phyloP scores from a whole-genome alignment of 1,140 invertebrate species.

The Leguminivora glycinivorella region DNA sequence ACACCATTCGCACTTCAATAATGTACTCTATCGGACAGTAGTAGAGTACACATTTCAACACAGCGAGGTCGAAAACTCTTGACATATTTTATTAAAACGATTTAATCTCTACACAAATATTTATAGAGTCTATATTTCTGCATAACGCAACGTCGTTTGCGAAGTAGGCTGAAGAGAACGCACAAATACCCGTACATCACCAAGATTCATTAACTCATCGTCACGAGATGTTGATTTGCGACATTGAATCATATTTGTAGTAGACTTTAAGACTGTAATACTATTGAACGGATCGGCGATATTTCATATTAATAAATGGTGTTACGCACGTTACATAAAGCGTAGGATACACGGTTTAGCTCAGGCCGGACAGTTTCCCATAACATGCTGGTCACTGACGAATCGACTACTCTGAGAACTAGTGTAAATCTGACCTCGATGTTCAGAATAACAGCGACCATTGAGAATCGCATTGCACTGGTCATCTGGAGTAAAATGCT shows the following conservation, averaged over 20 bases:
- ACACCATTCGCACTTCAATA: slow-evolving; percentile 38
- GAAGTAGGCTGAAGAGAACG: slow-evolving; percentile 74
- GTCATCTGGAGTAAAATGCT: background rate
- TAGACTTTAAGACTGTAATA: slow-evolving; percentile 8
- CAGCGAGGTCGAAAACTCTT: slow-evolving; percentile 50
- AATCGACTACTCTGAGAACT: background rate
- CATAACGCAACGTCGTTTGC: slow-evolving; percentile 58
- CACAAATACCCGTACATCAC: slow-evolving; percentile 72
- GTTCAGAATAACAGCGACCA: background rate
- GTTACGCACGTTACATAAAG: slow-evolving; percentile 31
- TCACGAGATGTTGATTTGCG: slow-evolving; percentile 45
- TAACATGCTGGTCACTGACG: background rate
- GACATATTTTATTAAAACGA: slow-evolving; percentile 50
- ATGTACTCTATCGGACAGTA: slow-evolving; percentile 43
- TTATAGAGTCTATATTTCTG: slow-evolving; percentile 59
- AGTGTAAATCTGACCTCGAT: background rate
- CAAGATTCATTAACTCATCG: slow-evolving; percentile 69
- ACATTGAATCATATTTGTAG: slow-evolving; percentile 41
- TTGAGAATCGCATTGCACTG: background rate
- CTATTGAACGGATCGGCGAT: background rate
- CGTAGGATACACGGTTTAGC: slow-evolving; percentile 25
- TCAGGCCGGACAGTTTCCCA: background rate
- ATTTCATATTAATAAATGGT: slow-evolving; percentile 27
- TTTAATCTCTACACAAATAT: slow-evolving; percentile 58
- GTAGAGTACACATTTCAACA: slow-evolving; percentile 56